Evolutionary conservation across 2,888 invertebrate genomes (phyloP), one percentile per base, ranked within the genome.

Genomic region (Folsomia candida): DNA sequence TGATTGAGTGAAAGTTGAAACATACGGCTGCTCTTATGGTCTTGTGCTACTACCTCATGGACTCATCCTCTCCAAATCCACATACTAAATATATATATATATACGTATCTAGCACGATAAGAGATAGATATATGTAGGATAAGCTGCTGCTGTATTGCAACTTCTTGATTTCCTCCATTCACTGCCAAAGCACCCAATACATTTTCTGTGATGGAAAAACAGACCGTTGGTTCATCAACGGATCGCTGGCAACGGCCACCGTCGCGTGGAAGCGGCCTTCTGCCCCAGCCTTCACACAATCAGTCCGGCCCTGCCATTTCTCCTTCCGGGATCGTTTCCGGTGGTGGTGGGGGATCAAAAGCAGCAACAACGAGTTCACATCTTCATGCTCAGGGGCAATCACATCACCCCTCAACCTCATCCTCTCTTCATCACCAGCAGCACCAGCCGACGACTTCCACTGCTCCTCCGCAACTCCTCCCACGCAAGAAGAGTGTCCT

Each of bases 401-500:
- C 6, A 14, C 37, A 37, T 14, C 4, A 6, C 54, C 11, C 11
- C n/a, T 22, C 54, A 54, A 22, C 4, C 18, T 29, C 62, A 28
- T 59, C 58, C 2, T 9, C n/a, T n/a, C 59, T 58, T 27, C 51
- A 62, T 37, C 64, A 64, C 14, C 65, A 66, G 11, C 29, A 26
- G 22, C 67, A 62, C 24, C 54, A 66, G 1, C 54, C 54, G 6
- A 6, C 54, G 4, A 22, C 22, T 27, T 27, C 62, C 14, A 58
- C 58, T 18, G 4, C n/a, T 11, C 65, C 59, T 18, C 29, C 22
- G n/a, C 67, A 62, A 37, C 54, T 59, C 9, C 74, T 70, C 62
- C 67, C 71, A 18, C 71, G 70, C 22, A 75, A 75, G 47, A 75
- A 27, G 26, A 72, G 62, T 54, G 69, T 51, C 64, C 69, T 51